A percentile compares a stretch with the other conserved stretches of the same genome.
Evolutionary conservation across 2,113 vertebrate species (phyloP).

Genomic region (Pelobates fuscus): DNA sequence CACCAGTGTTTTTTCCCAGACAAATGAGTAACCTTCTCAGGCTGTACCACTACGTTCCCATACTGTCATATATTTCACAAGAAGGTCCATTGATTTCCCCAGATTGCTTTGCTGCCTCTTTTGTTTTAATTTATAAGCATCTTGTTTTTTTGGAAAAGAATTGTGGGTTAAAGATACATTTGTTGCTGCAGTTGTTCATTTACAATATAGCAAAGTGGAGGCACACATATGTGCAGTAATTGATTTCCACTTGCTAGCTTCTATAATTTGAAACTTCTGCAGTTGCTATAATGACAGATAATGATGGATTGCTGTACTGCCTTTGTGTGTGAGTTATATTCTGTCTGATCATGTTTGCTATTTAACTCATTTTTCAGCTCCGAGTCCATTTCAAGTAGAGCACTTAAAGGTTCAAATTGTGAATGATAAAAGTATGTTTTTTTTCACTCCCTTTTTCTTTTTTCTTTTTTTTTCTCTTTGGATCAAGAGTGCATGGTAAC

Average conservation of each 20-base stretch:
- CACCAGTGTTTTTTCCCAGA: constrained; percentile 28
- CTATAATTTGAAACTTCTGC: constrained; percentile 51
- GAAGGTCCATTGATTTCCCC: constrained; percentile 56
- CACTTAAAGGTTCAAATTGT: constrained; percentile 29
- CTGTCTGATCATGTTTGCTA: constrained; percentile 37
- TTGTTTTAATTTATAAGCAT: not conserved
- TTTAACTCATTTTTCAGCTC: constrained; percentile 39
- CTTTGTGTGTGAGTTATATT: constrained; percentile 36
- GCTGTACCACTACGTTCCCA: constrained; percentile 27
- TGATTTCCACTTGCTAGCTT: constrained; percentile 49
- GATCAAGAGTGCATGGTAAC: constrained; percentile 12
- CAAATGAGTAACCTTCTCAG: constrained; percentile 34
- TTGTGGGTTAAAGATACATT: constrained; percentile 22
- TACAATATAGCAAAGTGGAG: constrained; percentile 15
- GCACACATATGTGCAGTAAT: constrained; percentile 41
- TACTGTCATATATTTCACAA: constrained; percentile 47
- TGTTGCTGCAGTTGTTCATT: constrained; percentile 19
- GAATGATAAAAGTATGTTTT: not conserved
- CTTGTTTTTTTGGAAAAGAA: constrained; percentile 1
- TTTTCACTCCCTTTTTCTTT: not conserved
- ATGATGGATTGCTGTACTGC: constrained; percentile 46
- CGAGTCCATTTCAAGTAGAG: constrained; percentile 12
- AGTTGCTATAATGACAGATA: constrained; percentile 48
- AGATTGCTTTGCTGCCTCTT: constrained; percentile 15
- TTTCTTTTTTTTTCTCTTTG: not conserved